These are phyloP conservation scores for Melanocharis versteri DNA, from an alignment of 2,113 vertebrate species.

Conservation along the genomic window DNA sequence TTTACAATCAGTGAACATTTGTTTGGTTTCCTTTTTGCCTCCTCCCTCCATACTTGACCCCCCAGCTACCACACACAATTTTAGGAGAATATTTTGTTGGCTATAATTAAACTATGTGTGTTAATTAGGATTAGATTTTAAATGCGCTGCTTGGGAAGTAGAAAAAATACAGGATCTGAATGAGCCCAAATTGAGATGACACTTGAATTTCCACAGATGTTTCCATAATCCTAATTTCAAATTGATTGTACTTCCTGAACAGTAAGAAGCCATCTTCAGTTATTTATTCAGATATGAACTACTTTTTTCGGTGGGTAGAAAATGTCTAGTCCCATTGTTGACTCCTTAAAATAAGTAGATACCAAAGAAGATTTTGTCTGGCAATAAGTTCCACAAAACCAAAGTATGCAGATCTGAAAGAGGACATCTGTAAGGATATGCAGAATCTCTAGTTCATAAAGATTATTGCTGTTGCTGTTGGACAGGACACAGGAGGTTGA, in stretches of 20 bases:
- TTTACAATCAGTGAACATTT: slow-evolving; percentile 75
- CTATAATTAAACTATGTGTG: slow-evolving; percentile 78
- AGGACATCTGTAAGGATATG: background rate
- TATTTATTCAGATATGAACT: slow-evolving; percentile 72
- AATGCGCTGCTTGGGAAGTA: slow-evolving; percentile 75
- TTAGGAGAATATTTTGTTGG: slow-evolving; percentile 77
- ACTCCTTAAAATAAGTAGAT: slow-evolving; percentile 64
- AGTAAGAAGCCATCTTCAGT: slow-evolving; percentile 74
- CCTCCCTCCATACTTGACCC: slow-evolving; percentile 51
- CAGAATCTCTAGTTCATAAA: background rate
- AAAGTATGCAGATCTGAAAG: background rate
- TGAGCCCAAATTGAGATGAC: slow-evolving; percentile 78
- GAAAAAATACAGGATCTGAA: slow-evolving; percentile 78
- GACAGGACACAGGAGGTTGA: background rate
- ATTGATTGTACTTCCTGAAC: slow-evolving; percentile 78
- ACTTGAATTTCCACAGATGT: slow-evolving; percentile 81
- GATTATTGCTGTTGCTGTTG: background rate
- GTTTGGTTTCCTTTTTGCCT: slow-evolving; percentile 65
- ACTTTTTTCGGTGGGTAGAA: slow-evolving; percentile 62
- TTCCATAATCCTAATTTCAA: slow-evolving; percentile 81
- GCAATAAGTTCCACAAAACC: background rate
- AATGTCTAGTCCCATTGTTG: slow-evolving; percentile 58
- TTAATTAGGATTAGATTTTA: slow-evolving; percentile 81
- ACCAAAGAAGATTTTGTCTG: slow-evolving; percentile 36
- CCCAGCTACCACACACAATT: slow-evolving; percentile 68